A percentile compares a stretch with the other conserved stretches of the same genome.
Evolutionary conservation across 2,797 vertebrate species (phyloP).

Genomic region (Moxostoma hubbsi): DNA sequence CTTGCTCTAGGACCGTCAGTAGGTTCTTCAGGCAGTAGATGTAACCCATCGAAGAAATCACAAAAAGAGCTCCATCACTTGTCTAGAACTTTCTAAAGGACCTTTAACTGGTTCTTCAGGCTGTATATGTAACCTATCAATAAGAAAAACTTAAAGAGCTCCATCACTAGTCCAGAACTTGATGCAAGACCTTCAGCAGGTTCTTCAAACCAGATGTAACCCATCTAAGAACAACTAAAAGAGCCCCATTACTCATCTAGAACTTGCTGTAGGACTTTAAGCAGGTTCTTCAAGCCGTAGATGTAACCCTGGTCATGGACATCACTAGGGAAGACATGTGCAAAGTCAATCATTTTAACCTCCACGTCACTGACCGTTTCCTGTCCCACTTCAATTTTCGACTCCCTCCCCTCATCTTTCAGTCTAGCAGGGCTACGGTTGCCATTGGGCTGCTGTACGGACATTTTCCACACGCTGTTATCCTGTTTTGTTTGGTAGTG

Average conservation of each 20-base stretch:
- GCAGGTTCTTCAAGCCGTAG: slow-evolving; percentile 92
- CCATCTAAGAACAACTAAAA: slow-evolving; percentile 52
- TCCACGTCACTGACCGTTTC: slow-evolving; percentile 80
- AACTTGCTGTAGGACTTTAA: slow-evolving; percentile 89
- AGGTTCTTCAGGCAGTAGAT: too few species aligned
- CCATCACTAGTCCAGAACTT: slow-evolving; percentile 86
- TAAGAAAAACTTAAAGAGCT: neutral
- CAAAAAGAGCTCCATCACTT: slow-evolving; percentile 67
- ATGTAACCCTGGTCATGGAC: slow-evolving; percentile 91
- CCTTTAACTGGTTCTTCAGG: slow-evolving; percentile 90
- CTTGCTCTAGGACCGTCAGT: too few species aligned
- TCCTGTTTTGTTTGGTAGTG: slow-evolving; percentile 77
- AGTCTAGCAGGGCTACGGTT: slow-evolving; percentile 83
- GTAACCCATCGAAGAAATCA: neutral
- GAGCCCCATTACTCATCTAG: slow-evolving; percentile 79
- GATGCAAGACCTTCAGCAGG: slow-evolving; percentile 87
- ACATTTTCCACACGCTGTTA: slow-evolving; percentile 77
- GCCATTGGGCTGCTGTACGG: slow-evolving; percentile 81
- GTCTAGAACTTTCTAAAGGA: slow-evolving; percentile 89
- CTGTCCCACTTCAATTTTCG: slow-evolving; percentile 53
- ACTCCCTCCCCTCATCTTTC: slow-evolving; percentile 75
- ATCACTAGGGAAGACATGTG: slow-evolving; percentile 93
- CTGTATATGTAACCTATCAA: slow-evolving; percentile 90
- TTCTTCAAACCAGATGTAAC: slow-evolving; percentile 94
- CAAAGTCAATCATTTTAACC: slow-evolving; percentile 98